Evolutionary conservation across 2,113 vertebrate species (phyloP).

Genomic region (Murina feae): DNA sequence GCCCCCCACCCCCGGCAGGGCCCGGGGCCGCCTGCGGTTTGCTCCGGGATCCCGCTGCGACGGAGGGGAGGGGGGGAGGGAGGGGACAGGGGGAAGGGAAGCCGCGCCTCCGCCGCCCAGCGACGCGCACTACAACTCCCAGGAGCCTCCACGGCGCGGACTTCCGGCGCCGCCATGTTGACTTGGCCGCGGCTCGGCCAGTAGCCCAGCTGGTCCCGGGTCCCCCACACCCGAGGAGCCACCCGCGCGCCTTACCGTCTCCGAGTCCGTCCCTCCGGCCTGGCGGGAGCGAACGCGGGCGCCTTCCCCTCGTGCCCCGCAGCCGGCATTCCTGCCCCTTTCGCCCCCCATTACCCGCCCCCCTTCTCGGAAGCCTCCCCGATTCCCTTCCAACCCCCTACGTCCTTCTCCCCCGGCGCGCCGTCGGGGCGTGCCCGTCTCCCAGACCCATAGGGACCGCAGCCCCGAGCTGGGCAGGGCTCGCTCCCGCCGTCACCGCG

Average conservation of each 20-base stretch:
- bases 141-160: background rate
- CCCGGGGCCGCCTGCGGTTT: too few species aligned
- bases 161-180: background rate
- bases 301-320: accelerated
- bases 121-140: background rate
- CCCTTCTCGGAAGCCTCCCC: background rate
- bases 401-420: background rate
- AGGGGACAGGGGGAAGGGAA: too few species aligned
- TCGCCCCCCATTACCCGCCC: too few species aligned
- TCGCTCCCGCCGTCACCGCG: too few species aligned
- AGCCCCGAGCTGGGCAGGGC: too few species aligned
- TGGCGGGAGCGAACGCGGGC: background rate
- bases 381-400: too few species aligned
- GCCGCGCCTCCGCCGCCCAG: too few species aligned
- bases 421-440: background rate
- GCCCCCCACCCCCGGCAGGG: too few species aligned
- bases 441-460: background rate
- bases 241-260: too few species aligned
- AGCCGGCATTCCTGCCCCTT: background rate
- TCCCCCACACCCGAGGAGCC: too few species aligned
- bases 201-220: accelerated
- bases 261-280: background rate
- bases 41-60: background rate
- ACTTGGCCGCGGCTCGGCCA: accelerated
- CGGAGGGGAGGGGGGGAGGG: too few species aligned